Evolutionary conservation across 2,888 invertebrate genomes (phyloP), one percentile per base, ranked within the genome.

Genomic region (Aspidiotus destructor): DNA sequence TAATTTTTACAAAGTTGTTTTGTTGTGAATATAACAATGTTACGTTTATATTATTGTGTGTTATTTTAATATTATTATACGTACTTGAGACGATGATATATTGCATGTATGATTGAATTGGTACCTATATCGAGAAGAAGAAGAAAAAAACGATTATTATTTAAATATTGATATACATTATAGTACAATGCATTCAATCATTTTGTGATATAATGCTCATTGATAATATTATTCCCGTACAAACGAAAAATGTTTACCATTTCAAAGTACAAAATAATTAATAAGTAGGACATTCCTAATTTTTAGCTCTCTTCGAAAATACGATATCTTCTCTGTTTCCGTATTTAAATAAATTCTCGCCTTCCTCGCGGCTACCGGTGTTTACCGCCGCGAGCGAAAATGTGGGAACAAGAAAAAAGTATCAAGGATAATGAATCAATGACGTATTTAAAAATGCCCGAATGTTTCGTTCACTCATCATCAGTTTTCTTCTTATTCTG

Each of bases 261-360:
- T 57, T 67, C 58, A 60, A 65, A 67, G 67, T 67, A 67, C 67
- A 67, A 67, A 67, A 67, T 67, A 67, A 67, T 67, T 44, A 60
- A 44, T 67, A 67, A 67, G 67, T 67, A 58, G 67, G 67, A 67
- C 67, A 67, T 67, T 67, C 67, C 67, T 67, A 67, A 67, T 67
- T 67, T 67, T 28, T 28, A 28, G 28, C 28, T 28, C 28, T 28
- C 28, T 28, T 28, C 28, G 28, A 28, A 28, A 28, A 28, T n/a
- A n/a, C n/a, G n/a, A n/a, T 28, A 28, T 28, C 28, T 28, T 28
- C 28, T 28, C 28, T 28, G 28, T 28, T 28, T 28, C 28, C 28
- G 28, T 28, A 28, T n/a, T n/a, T 5, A 28, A 28, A 28, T 3
- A 3, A 28, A 28, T 28, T 28, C 28, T 28, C 28, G 28, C 28